These are phyloP conservation scores for Eutolmus rufibarbis DNA, from an alignment of 2,888 invertebrate species.

Conservation along the genomic window DNA sequence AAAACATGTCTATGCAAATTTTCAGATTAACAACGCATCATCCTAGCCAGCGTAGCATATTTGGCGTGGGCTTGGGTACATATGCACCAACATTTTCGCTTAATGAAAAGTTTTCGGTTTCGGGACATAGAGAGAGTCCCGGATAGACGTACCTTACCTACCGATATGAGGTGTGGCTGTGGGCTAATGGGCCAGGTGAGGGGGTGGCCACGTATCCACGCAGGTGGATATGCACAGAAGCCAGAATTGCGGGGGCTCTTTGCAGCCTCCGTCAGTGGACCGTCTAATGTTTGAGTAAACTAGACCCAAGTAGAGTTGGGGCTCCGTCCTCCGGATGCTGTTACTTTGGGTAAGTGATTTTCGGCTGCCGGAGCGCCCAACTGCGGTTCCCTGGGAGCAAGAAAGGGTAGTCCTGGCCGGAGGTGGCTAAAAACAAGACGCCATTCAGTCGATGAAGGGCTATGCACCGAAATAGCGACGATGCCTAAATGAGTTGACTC, in stretches of 20 bases:
- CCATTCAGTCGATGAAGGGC: not conserved
- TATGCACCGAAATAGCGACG: not conserved
- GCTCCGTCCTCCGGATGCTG: not conserved
- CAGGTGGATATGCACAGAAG: not conserved
- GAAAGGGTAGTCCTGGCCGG: not conserved
- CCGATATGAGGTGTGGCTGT: not conserved
- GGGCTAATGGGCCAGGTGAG: not conserved
- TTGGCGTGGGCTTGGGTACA: not conserved
- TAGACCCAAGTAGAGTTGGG: not conserved
- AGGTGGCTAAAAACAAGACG: not conserved
- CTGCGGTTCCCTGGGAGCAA: not conserved
- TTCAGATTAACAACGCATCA: slow-evolving; percentile 36
- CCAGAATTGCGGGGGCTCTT: not conserved
- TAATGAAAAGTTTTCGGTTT: slow-evolving; percentile 41
- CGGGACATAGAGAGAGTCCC: not conserved
- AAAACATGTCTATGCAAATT: slow-evolving; percentile 37
- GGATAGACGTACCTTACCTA: not conserved
- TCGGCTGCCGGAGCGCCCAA: not conserved
- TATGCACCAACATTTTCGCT: slow-evolving; percentile 39
- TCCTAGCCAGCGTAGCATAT: slow-evolving; percentile 11
- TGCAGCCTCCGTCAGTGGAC: not conserved
- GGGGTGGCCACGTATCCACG: not conserved
- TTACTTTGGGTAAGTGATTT: slow-evolving; percentile 1
- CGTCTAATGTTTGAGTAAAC: slow-evolving; percentile 15
- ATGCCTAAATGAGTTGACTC: not conserved